Percentiles rank a stretch among this genome's conserved stretches.
Conservation (phyloP, 2,888 invertebrate genomes). For the Hypena proboscidalis region DNA sequence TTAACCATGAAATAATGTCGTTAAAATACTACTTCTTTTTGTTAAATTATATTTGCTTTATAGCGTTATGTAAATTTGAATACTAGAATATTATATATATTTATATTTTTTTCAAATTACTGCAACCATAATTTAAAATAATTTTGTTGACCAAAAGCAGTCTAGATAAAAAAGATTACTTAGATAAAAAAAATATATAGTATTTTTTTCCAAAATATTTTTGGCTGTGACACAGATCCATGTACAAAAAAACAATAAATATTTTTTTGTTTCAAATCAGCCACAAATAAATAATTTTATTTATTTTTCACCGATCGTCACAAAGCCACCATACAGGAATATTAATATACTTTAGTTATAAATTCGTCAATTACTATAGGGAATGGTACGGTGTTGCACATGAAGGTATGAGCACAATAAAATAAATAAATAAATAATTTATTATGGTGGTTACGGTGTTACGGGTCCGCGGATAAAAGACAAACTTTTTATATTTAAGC, state of each 20-base stretch:
- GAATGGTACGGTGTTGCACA: constrained; percentile 9
- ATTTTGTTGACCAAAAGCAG: no score
- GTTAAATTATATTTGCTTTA: no score
- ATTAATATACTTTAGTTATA: constrained; percentile 6
- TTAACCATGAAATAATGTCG: no score
- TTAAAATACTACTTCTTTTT: no score
- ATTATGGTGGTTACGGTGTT: constrained; percentile 8
- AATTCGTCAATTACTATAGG: constrained; percentile 32
- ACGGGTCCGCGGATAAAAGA: constrained; percentile 38
- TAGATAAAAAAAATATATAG: no score
- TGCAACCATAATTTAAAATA: no score
- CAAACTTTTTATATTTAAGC: constrained; percentile 17
- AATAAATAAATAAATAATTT: constrained; percentile 14
- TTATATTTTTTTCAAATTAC: no score
- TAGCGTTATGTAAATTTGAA: no score
- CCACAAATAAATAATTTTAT: neutral
- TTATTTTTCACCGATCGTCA: neutral
- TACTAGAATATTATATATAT: no score
- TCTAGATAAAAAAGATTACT: no score
- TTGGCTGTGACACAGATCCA: constrained; percentile 56
- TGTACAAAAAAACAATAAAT: constrained; percentile 24
- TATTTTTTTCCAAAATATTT: constrained; percentile 9
- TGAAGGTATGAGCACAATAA: constrained; percentile 13
- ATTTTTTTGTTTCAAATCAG: neutral
- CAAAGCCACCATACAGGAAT: constrained; percentile 4